Evolutionary conservation across 2,113 vertebrate species (phyloP).

Genomic region (Emydocephalus ijimae): DNA sequence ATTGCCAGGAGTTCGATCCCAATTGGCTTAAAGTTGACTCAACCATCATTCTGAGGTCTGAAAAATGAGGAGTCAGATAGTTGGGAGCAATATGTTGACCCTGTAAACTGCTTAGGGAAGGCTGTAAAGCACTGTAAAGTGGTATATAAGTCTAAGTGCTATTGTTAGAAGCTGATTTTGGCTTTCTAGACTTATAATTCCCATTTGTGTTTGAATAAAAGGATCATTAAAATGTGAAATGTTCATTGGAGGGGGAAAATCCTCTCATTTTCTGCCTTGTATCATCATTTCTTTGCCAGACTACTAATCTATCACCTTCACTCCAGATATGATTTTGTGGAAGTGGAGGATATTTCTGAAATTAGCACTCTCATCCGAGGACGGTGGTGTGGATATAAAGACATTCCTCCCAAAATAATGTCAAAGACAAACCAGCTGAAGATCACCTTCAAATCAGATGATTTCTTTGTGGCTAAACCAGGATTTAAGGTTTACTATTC

Average conservation of each 20-base stretch:
- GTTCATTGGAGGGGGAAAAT: too few relatives aligned
- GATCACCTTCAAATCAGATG: conserved; percentile 95
- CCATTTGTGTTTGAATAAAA: neutral
- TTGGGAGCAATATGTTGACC: neutral
- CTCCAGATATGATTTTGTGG: conserved; percentile 93
- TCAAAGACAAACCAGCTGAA: conserved; percentile 88
- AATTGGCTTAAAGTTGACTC: neutral
- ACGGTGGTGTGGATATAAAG: conserved; percentile 92
- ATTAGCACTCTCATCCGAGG: conserved; percentile 89
- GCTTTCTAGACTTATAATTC: neutral
- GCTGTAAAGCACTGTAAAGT: neutral
- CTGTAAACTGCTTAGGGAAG: neutral
- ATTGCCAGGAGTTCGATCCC: neutral
- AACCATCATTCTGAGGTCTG: neutral
- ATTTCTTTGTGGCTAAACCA: conserved; percentile 96
- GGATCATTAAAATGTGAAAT: neutral
- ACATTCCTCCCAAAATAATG: conserved; percentile 82
- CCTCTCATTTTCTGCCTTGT: neutral
- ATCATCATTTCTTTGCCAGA: neutral
- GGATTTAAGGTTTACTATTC: conserved; percentile 94
- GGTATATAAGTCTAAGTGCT: neutral
- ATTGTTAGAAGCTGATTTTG: neutral
- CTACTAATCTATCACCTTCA: conserved; percentile 26
- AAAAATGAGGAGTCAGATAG: neutral
- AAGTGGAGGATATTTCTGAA: conserved; percentile 90